Evolutionary conservation across 1,140 invertebrate species (phyloP).

Genomic region (Brachionus koreanus): DNA sequence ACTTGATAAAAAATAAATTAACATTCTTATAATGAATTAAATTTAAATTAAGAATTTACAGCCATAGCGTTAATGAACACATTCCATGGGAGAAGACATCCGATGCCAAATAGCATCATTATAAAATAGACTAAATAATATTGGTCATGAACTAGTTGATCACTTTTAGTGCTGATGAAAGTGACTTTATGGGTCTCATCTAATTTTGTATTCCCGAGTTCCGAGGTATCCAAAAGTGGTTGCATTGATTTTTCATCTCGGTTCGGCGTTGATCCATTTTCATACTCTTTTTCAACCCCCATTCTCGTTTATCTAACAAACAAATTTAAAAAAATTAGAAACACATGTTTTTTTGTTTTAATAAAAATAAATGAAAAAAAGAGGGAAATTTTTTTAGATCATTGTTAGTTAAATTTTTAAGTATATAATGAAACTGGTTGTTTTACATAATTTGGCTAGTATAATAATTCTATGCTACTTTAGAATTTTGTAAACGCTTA

Average conservation of each 20-base stretch:
- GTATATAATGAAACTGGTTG: not conserved
- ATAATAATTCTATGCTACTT: not conserved
- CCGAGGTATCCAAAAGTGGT: not conserved
- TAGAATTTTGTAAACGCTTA: not conserved
- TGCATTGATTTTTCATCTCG: constrained; percentile 1
- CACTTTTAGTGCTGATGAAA: not conserved
- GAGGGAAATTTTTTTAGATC: not conserved
- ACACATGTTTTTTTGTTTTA: not conserved
- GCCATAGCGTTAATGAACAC: constrained; percentile 7
- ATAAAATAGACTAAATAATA: constrained; percentile 14
- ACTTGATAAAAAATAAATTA: not conserved
- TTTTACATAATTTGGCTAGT: not conserved
- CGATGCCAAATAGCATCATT: constrained; percentile 25
- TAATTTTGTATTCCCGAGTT: not conserved
- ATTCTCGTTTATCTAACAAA: not conserved
- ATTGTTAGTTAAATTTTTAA: not conserved
- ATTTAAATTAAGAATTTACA: not conserved
- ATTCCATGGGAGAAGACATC: constrained; percentile 20
- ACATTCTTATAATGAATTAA: not conserved
- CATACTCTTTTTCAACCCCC: not conserved
- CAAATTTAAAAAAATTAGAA: not conserved
- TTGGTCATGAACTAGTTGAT: not conserved
- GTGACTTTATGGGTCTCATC: not conserved
- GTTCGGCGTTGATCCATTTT: not conserved
- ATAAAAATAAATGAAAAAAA: not conserved